Evolutionary conservation across 1,140 invertebrate species (phyloP), one percentile per base, ranked within the genome.

Genomic region (Euwallacea fornicatus): DNA sequence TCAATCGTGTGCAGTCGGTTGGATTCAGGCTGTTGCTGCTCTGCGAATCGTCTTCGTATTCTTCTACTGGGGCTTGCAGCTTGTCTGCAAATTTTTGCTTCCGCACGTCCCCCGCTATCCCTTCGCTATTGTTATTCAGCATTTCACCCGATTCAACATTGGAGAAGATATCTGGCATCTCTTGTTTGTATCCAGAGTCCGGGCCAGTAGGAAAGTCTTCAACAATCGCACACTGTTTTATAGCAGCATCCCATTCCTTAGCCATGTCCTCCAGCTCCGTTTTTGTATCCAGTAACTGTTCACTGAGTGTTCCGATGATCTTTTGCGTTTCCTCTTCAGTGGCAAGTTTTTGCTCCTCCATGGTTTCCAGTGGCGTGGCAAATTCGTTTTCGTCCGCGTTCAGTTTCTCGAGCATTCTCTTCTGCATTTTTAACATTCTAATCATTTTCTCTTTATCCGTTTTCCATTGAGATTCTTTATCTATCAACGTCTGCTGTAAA

Each of bases 401-500:
- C 9, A 79, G 55, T 55, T 78, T 77, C n/a, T 78, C 73, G 13
- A 80, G 56, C 8, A 80, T 67, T 7, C 73, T 72, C 13, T 78
- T 75, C 56, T 80, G 77, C 16, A 75, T 59, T 44, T 75, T 76
- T 10, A 76, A 47, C 7, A 59, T 75, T 50, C 76, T 78, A 7
- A 71, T 72, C 59, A 79, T n/a, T 66, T 80, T 78, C 13, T 80
- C 75, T 55, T 78, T 79, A 42, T 79, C 78, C 44, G 75, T 76
- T n/a, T 43, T 70, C 75, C 76, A 79, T 54, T 76, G 74, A 11
- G 66, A 46, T 50, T 77, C 72, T 59, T 76, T 76, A 41, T 73
- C 62, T 54, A 76, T 77, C 8, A 71, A 33, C 55, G 77, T 67
- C 33, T 75, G 71, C 73, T 79, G 73, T n/a, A 75, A 62, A 16